A percentile compares a stretch with the other conserved stretches of the same genome.
Conservation (phyloP, 2,113 vertebrate genomes). For the Aspidoscelis tigris region DNA sequence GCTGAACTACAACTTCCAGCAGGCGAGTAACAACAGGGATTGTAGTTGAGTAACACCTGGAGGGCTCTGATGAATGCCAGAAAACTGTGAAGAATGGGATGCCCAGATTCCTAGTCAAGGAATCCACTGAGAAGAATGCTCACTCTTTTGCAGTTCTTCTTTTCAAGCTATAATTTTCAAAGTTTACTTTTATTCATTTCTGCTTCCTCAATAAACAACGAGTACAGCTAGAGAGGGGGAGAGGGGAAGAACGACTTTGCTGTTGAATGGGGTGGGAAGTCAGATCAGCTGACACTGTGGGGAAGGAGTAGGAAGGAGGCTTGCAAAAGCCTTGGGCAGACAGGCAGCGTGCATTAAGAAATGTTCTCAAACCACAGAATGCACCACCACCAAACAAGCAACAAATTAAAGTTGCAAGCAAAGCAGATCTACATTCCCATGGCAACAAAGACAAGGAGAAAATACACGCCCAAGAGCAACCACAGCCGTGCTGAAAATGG, state of each 20-base stretch:
- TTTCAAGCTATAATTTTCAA: too few relatives aligned
- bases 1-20: too few relatives aligned
- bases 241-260: neutral
- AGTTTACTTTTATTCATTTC: neutral
- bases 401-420: conserved; percentile 22
- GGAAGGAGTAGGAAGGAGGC: neutral
- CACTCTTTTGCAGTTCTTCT: too few relatives aligned
- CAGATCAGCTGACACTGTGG: neutral
- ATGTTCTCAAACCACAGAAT: conserved; percentile 7
- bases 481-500: conserved; percentile 10
- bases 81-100: too few relatives aligned
- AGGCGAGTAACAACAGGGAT: too few relatives aligned
- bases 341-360: neutral
- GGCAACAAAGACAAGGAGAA: conserved; percentile 21
- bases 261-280: neutral
- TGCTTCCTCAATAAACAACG: neutral
- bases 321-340: neutral
- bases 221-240: neutral
- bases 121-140: too few relatives aligned
- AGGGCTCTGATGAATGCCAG: too few relatives aligned
- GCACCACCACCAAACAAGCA: neutral
- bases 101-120: too few relatives aligned
- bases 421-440: conserved; percentile 18
- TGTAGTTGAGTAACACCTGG: too few relatives aligned
- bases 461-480: neutral